Base-by-base conservation (phyloP, 2,888 invertebrate genomes). In the Napeogenes sylphis region DNA sequence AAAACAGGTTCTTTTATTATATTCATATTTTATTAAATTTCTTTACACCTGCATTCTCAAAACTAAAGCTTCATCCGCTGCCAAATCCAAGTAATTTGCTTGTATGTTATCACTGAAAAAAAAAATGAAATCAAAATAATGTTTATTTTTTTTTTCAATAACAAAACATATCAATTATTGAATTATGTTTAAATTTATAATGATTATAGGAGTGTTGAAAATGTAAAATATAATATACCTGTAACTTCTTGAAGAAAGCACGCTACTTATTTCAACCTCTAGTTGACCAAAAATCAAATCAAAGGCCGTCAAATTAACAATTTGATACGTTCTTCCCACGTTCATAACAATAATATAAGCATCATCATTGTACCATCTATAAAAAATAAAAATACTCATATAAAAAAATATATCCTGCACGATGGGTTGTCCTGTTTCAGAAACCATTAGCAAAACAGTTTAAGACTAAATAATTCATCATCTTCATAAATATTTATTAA, bases 271-370 rank as follows among this genome's bases (percentile, higher is more conserved):
- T 75, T 92, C 91, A 0, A 93, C 91, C 45, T 89, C 88, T 14
- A 93, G 70, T 58, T 87, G 82, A 0, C 89, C 83, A n/a, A 92
- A 90, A 30, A 90, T 78, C 54, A 91, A 76, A 53, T 91, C 88
- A 53, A 93, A 90, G 2, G 78, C 82, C 0, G 90, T 88, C 65
- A 94, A 77, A 80, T 93, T 90, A 6, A 94, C 90, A 2, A 83
- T 76, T 69, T 92, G 89, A 21, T 90, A 83, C 1, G 82, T 72
- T 55, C 81, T 81, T 0, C 92, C 92, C 0, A 93, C 80, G 77
- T 94, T 94, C 69, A 93, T 87, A 0, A 93, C 81, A 2, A 93
- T 82, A 2, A 92, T 72, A 61, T 92, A 84, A 0, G 89, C 78
- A 45, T 90, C 89, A 56, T 89, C 89, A 21, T 87, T 85, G 65